Percentiles rank a stretch among this genome's conserved stretches.
Evolutionary conservation across 2,113 vertebrate genomes (phyloP).

Genomic region (Phalacrocorax pelagicus): DNA sequence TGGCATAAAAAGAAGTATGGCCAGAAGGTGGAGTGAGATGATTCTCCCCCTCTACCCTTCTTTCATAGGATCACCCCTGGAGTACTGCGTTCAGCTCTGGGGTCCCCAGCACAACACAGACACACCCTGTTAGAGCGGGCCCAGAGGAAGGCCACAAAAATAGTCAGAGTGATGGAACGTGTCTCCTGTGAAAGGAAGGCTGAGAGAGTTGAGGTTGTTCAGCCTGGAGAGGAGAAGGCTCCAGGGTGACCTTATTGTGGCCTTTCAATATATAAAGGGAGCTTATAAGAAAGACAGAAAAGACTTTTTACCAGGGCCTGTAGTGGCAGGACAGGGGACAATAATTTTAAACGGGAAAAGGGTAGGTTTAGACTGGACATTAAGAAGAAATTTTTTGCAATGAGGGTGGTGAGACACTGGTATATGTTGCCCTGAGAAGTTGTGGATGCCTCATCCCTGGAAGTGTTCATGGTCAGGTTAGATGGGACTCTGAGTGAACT

Average conservation of each 20-base stretch:
- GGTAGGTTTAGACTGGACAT: neutral
- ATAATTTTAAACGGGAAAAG: neutral
- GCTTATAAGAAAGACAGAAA: too few relatives aligned
- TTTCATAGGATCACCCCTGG: neutral
- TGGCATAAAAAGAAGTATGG: neutral
- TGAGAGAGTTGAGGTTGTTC: too few relatives aligned
- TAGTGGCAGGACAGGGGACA: neutral
- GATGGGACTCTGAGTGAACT: neutral
- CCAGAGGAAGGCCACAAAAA: too few relatives aligned
- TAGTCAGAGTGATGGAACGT: too few relatives aligned
- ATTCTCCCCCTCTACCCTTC: neutral
- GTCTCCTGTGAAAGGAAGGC: too few relatives aligned
- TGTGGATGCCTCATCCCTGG: neutral
- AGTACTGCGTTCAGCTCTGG: neutral
- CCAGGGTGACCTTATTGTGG: too few relatives aligned
- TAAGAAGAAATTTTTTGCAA: neutral
- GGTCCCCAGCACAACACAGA: neutral
- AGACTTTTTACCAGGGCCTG: too few relatives aligned
- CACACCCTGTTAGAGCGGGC: too few relatives aligned
- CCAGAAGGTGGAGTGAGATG: neutral
- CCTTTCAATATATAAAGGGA: too few relatives aligned
- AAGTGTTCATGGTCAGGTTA: neutral
- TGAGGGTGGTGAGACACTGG: neutral
- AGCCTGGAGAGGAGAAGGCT: too few relatives aligned
- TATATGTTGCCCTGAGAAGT: neutral